Evolutionary conservation across 2,113 vertebrate genomes (phyloP).

Genomic region (Columbina picui): DNA sequence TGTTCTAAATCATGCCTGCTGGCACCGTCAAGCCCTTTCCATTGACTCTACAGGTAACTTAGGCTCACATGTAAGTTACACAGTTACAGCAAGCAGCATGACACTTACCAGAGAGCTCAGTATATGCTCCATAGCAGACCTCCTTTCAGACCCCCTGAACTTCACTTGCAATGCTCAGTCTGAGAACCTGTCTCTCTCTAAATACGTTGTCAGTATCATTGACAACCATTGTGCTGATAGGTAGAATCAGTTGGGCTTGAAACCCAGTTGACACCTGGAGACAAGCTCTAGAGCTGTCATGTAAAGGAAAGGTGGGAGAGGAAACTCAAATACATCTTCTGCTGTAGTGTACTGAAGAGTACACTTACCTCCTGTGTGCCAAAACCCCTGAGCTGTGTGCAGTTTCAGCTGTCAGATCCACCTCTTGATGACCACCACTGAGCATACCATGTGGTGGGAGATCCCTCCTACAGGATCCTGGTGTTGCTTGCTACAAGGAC

Average conservation of each 20-base stretch:
- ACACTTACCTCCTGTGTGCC: neutral
- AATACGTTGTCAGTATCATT: neutral
- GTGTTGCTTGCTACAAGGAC: neutral
- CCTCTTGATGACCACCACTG: neutral
- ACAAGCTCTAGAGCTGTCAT: neutral
- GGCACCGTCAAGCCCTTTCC: neutral
- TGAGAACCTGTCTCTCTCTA: neutral
- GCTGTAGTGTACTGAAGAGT: neutral
- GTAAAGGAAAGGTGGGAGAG: neutral
- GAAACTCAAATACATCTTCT: neutral
- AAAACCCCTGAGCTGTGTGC: neutral
- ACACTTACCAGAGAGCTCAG: neutral
- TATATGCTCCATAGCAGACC: neutral
- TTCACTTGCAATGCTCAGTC: neutral
- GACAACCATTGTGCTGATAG: accelerated
- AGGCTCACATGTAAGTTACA: neutral
- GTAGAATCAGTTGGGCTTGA: neutral
- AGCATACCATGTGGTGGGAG: neutral
- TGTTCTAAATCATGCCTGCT: neutral
- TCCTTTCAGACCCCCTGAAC: neutral
- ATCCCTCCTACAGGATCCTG: neutral
- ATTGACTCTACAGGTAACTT: neutral
- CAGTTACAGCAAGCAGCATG: neutral
- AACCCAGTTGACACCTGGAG: neutral
- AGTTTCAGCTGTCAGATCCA: neutral